Conservation (phyloP, 1,140 invertebrate genomes). For the Nixonia krombeini region DNA sequence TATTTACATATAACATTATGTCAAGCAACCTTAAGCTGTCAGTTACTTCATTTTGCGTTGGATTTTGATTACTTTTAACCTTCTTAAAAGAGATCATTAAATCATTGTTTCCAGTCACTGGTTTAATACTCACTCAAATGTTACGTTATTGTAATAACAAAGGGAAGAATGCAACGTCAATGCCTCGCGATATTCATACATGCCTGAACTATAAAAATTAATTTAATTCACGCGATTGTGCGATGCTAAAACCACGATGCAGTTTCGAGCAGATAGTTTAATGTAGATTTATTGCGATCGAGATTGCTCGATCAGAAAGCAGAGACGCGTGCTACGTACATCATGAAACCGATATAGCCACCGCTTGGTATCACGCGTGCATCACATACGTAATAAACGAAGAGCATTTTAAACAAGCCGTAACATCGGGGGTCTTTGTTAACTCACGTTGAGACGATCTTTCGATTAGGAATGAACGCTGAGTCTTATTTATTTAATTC, state of each 20-base stretch:
- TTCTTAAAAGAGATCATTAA: too few relatives aligned
- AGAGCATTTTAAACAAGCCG: slow-evolving; percentile 39
- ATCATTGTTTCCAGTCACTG: too few relatives aligned
- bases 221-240: too few relatives aligned
- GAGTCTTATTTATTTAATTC: too few relatives aligned
- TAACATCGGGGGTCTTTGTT: slow-evolving; percentile 29
- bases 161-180: too few relatives aligned
- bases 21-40: too few relatives aligned
- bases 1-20: slow-evolving; percentile 3
- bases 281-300: slow-evolving; percentile 72
- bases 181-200: too few relatives aligned
- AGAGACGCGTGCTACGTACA: slow-evolving; percentile 62
- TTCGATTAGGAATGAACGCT: too few relatives aligned
- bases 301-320: slow-evolving; percentile 64
- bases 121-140: too few relatives aligned
- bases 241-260: slow-evolving; percentile 61
- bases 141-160: too few relatives aligned
- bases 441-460: too few relatives aligned
- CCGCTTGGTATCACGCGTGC: slow-evolving; percentile 33
- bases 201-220: too few relatives aligned
- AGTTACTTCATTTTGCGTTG: background rate
- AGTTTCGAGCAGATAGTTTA: slow-evolving; percentile 67
- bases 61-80: background rate
- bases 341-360: slow-evolving; percentile 59
- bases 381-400: slow-evolving; percentile 33